Base-by-base conservation (phyloP, 2,113 vertebrate genomes). In the Cynocephalus volans region DNA sequence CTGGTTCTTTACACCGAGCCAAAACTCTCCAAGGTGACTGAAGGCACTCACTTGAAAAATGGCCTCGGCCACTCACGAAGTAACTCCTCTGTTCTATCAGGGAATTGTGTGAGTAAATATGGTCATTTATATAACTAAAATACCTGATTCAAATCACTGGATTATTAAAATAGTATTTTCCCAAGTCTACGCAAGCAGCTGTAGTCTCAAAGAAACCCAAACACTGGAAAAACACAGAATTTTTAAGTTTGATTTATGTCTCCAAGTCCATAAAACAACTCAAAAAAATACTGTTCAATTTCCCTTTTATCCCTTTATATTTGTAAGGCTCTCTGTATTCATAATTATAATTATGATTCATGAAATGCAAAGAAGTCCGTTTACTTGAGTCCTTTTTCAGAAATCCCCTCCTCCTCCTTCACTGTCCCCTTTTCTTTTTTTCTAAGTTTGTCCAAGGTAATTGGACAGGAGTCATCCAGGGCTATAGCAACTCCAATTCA, bases 201-300 rank as follows among this genome's bases (percentile, higher is more conserved):
- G 91, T 89, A 48, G 26, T 93, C 52, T 76, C 52, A 70, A 89
- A 93, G 48, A 88, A 93, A 33, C 31, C 26, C 48, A 81, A 94
- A 89, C 86, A 82, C 17, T 83, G 81, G 56, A 75, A 92, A 65
- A 95, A 82, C 87, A 56, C 19, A 90, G 65, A 70, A 76, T 77
- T 95, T 96, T 94, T 67, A 80, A 83, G 31, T 91, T 96, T 93
- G 85, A 83, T 92, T 94, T 97, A 96, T 95, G 90, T 97, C 31
- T 28, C 52, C 54, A 75, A 52, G 76, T 18, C n/a, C 72, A n/a
- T 70, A 95, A 91, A 90, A 93, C 4, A 79, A 64, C 26, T 82
- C 36, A 75, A 67, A 88, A 96, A 91, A 48, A 50, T 26, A 70
- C 18, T 76, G 64, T 82, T 83, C 90, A 75, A 87, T 62, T 95